Base-by-base conservation (phyloP, 1,140 invertebrate species). In the Drosophila aff. region DNA sequence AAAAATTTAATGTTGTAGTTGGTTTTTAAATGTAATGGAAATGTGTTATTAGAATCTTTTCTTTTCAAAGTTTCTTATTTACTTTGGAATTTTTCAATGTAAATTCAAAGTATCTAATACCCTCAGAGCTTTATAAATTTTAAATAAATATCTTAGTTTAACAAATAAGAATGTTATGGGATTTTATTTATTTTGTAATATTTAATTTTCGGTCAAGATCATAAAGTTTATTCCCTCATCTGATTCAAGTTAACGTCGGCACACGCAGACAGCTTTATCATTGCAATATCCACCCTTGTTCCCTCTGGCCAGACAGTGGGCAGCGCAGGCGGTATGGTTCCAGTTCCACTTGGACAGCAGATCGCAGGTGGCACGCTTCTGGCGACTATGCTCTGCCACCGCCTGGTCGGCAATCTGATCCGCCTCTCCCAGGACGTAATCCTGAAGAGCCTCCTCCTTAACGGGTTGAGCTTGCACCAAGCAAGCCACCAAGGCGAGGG, bases 291-390 rank as follows among this genome's bases (percentile, higher is more conserved):
- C 91, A 3, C 91, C 91, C 47, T 72, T 83, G 28, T 52, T 73
- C 1, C 81, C 41, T 13, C 55, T 69, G 15, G 61, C 23, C 2
- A 92, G 3, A 26, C 91, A 92, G 57, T 92, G 86, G 16, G 77
- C 73, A 2, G 91, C 91, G 55, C 91, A 92, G 28, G 68, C 83
- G 13, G 81, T 67, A 18, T 92, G 72, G 8, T 84, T 80, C 23
- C 84, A 73, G 28, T 81, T 79, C 41, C 74, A 76, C 2, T 65
- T 57, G 21, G 83, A 91, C 8, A 92, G 62, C 5, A 92, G 53
- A 60, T 92, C 91, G 15, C 91, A 92, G 28, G 91, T 92, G 46
- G 91, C 91, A 9, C 91, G 73, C 41, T 92, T 92, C 9, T 91
- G 79, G 15, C 91, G 91, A 52, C 40, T 72, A 52, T 76, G 78